Base-by-base conservation (phyloP, 1,140 invertebrate species). In the Pseudachorutes palmiensis region DNA sequence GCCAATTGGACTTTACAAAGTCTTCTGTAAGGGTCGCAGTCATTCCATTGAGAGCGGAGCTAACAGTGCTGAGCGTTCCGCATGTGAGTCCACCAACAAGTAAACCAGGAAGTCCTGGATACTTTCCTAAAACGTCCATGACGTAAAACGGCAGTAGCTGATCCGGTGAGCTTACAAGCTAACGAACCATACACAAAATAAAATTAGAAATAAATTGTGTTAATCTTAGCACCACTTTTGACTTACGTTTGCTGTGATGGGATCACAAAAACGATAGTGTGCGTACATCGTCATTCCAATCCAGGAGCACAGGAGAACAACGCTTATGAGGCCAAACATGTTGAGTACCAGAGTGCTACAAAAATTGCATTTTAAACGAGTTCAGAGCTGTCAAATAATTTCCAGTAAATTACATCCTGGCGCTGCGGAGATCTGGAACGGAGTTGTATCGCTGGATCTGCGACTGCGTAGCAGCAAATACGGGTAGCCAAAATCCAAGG, bases 251-350 rank as follows among this genome's bases (percentile, higher is more conserved):
- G 32, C 28, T 29, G 12, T 51, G 16, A 81, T 68, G 1, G 62
- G 62, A 26, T 64, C 62, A 55, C 62, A 64, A 2, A 3, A 16
- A 30, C 12, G 24, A 32, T 64, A 64, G 19, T 26, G 48, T 28
- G 9, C 62, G 28, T 64, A 64, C 14, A 64, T 36, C 19, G 33
- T 30, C 2, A 64, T 14, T 12, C 62, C 62, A 29, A 86, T 84
- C 74, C 91, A 85, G 62, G 86, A 87, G 36, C 68, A 64, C 16
- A 70, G 82, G 2, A 81, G 81, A 67, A 87, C 84, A 26, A 69
- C 64, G 19, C 31, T 2, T 0, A 65, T 48, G 3, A 64, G 28
- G n/a, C 66, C 64, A 41, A 58, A 80, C 79, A 71, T 81, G 76
- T 24, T 76, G 70, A 73, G 76, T 72, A 69, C 79, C 78, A 70